Conservation (phyloP, 2,797 vertebrate genomes). For the Gastrophryne carolinensis region DNA sequence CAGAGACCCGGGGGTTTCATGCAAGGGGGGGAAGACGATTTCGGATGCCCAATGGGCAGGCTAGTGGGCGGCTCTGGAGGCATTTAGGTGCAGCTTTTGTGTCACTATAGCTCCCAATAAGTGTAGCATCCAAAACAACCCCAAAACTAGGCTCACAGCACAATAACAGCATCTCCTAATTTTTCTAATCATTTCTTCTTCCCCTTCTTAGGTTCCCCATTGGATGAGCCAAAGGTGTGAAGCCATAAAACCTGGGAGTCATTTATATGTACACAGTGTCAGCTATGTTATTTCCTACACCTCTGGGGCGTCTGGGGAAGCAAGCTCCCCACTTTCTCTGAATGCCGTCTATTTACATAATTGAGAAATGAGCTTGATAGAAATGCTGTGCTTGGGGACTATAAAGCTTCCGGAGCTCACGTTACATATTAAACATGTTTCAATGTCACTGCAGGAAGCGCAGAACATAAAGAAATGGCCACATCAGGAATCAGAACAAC, state of each 20-base stretch:
- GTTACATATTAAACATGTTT: conserved; percentile 3
- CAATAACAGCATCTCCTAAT: not conserved
- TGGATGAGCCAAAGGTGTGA: not conserved
- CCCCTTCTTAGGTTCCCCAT: not conserved
- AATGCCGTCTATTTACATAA: not conserved
- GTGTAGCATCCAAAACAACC: too few species aligned
- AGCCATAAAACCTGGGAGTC: not conserved
- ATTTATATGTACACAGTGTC: not conserved
- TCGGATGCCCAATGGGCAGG: too few species aligned
- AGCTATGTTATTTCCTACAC: not conserved
- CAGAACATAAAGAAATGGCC: not conserved
- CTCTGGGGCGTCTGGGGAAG: not conserved
- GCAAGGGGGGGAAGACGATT: too few species aligned
- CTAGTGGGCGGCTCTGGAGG: too few species aligned
- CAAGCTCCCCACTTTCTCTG: not conserved
- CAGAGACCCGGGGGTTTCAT: too few species aligned
- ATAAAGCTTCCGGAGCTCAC: not conserved
- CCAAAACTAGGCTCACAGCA: not conserved
- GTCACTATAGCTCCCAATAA: too few species aligned
- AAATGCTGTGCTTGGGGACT: not conserved
- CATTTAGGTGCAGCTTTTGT: too few species aligned
- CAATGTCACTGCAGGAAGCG: not conserved
- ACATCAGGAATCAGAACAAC: conserved; percentile 26
- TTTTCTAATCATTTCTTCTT: not conserved
- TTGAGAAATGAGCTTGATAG: not conserved